Conservation (phyloP, 2,113 vertebrate species). For the Acinonyx jubatus region DNA sequence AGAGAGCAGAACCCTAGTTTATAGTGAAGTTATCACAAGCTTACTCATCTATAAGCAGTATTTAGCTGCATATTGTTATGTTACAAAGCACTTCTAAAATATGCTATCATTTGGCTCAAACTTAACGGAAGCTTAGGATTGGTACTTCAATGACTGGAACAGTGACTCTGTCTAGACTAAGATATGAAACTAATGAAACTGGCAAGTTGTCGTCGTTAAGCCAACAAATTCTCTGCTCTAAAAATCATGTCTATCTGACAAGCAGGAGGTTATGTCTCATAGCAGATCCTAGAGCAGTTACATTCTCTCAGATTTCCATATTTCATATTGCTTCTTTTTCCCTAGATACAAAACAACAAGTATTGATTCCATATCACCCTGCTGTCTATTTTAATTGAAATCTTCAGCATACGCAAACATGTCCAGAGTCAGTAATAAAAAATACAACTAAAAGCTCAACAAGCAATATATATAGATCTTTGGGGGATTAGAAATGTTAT, state of each 20-base stretch:
- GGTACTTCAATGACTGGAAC: slow-evolving; percentile 79
- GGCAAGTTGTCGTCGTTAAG: slow-evolving; percentile 80
- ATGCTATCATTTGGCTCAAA: slow-evolving; percentile 80
- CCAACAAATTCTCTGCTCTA: slow-evolving; percentile 80
- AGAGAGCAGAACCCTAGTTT: slow-evolving; percentile 70
- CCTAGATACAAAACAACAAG: slow-evolving; percentile 57
- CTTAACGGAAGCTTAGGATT: slow-evolving; percentile 80
- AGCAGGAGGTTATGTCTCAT: slow-evolving; percentile 48
- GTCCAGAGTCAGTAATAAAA: slow-evolving; percentile 69
- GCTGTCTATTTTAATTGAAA: slow-evolving; percentile 80
- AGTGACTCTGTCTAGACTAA: slow-evolving; percentile 73
- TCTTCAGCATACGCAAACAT: slow-evolving; percentile 68
- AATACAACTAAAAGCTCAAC: slow-evolving; percentile 63
- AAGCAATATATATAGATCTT: slow-evolving; percentile 60
- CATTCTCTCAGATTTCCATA: slow-evolving; percentile 67
- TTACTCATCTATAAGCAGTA: slow-evolving; percentile 77
- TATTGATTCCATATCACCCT: slow-evolving; percentile 61
- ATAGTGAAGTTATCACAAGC: slow-evolving; percentile 78
- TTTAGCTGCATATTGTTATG: slow-evolving; percentile 72
- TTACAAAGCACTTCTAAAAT: slow-evolving; percentile 73
- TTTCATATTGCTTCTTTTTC: slow-evolving; percentile 41
- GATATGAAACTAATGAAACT: slow-evolving; percentile 76
- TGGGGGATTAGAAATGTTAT: slow-evolving; percentile 45
- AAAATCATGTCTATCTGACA: slow-evolving; percentile 77
- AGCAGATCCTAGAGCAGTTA: slow-evolving; percentile 44